These are phyloP conservation scores for Patiria miniata DNA, from an alignment of 35 echinoderm and acorn worm genomes.

Conservation along the genomic window DNA sequence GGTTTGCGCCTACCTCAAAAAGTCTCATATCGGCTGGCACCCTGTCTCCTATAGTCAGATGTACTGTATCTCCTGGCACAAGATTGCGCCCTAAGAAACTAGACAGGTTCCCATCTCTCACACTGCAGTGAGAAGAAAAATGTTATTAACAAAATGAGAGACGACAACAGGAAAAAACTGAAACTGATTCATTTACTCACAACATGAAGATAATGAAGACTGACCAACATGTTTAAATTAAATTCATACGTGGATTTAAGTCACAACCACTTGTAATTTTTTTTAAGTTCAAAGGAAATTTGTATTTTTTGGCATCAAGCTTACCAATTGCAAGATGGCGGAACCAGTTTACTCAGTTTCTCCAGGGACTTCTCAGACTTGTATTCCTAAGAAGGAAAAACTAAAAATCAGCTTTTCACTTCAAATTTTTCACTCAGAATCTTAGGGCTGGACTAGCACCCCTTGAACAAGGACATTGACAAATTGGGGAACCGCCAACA, in stretches of 20 bases:
- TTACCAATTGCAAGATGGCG: conserved; percentile 95
- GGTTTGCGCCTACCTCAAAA: conserved; percentile 61
- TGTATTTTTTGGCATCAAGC: not conserved
- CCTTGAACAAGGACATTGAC: too few species aligned
- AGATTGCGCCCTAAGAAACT: conserved; percentile 78
- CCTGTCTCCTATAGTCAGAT: conserved; percentile 81
- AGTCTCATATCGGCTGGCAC: conserved; percentile 93
- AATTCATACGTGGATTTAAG: too few species aligned
- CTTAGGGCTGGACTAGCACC: not conserved
- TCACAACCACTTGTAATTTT: not conserved
- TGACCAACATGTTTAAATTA: too few species aligned
- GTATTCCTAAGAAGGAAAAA: conserved; percentile 76
- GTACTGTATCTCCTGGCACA: conserved; percentile 87
- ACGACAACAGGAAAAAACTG: not conserved
- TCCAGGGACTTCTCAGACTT: conserved; percentile 96
- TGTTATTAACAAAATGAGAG: not conserved
- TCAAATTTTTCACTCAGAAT: not conserved
- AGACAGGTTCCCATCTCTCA: conserved; percentile 71
- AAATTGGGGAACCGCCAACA: too few species aligned
- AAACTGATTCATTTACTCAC: not conserved
- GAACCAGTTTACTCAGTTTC: conserved; percentile 87
- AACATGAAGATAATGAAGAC: not conserved
- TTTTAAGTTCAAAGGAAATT: not conserved
- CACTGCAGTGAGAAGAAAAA: conserved; percentile 49
- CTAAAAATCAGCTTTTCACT: not conserved